Conservation (phyloP, 2,888 invertebrate species). For the Lottia gigantea region DNA sequence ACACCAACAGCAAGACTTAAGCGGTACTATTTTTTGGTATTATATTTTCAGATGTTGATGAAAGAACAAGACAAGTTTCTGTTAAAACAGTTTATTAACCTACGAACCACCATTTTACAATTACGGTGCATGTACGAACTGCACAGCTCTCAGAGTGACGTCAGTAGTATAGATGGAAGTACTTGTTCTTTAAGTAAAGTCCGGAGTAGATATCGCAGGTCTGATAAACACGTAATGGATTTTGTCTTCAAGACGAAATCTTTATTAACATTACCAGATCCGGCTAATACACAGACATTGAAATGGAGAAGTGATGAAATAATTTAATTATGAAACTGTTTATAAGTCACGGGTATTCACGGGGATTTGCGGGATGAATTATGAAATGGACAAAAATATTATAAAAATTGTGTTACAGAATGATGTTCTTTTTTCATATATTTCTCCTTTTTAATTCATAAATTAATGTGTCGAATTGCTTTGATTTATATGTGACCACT, state of each 20-base stretch:
- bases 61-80: slow-evolving; percentile 54
- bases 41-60: slow-evolving; percentile 31
- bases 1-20: too few relatives aligned
- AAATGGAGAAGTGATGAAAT: slow-evolving; percentile 53
- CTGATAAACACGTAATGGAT: slow-evolving; percentile 22
- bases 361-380: too few relatives aligned
- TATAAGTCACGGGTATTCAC: too few relatives aligned
- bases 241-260: slow-evolving; percentile 29
- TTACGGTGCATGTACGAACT: slow-evolving; percentile 45
- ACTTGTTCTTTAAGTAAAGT: slow-evolving; percentile 47
- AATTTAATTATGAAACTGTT: slow-evolving; percentile 33
- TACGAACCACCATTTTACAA: slow-evolving; percentile 51
- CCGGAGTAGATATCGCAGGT: slow-evolving; percentile 2
- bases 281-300: slow-evolving; percentile 39
- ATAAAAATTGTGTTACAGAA: too few relatives aligned
- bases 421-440: too few relatives aligned
- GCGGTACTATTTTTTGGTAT: too few relatives aligned
- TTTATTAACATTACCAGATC: slow-evolving; percentile 38
- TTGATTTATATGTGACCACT: too few relatives aligned
- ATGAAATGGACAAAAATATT: too few relatives aligned
- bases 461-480: too few relatives aligned
- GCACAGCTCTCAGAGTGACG: slow-evolving; percentile 45
- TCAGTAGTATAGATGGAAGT: slow-evolving; percentile 48
- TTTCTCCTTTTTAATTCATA: too few relatives aligned
- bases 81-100: slow-evolving; percentile 51